These are phyloP conservation scores for Siniperca obscura DNA, from an alignment of 2,797 vertebrate species.

Conservation along the genomic window DNA sequence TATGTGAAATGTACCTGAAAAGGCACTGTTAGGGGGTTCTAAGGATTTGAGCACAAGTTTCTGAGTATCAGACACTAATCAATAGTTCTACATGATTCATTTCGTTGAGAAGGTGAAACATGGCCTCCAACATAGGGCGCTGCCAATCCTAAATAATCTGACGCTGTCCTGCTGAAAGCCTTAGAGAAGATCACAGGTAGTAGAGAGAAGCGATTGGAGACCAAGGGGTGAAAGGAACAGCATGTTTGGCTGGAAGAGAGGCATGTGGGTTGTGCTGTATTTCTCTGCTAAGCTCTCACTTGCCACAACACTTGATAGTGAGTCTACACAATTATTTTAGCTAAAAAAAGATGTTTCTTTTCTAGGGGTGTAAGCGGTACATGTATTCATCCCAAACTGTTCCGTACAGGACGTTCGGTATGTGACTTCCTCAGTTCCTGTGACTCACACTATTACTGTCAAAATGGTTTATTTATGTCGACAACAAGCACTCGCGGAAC, in stretches of 20 bases:
- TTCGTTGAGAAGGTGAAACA: slow-evolving; percentile 11
- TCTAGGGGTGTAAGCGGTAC: too few species aligned
- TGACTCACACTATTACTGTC: too few species aligned
- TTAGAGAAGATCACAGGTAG: slow-evolving; percentile 15
- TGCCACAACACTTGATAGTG: slow-evolving; percentile 18
- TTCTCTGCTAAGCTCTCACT: slow-evolving; percentile 25
- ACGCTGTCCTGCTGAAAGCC: slow-evolving; percentile 25
- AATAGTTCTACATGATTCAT: slow-evolving; percentile 1
- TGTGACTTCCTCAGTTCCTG: too few species aligned
- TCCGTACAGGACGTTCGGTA: too few species aligned
- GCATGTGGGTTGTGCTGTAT: slow-evolving; percentile 11
- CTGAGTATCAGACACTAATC: slow-evolving; percentile 10
- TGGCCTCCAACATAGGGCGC: neutral
- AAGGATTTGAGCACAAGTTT: neutral
- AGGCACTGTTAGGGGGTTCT: neutral
- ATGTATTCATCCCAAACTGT: too few species aligned
- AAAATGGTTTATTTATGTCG: too few species aligned
- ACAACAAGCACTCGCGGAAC: too few species aligned
- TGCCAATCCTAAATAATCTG: slow-evolving; percentile 28
- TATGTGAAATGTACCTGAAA: slow-evolving; percentile 18
- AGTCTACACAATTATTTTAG: slow-evolving; percentile 27
- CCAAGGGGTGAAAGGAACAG: slow-evolving; percentile 27
- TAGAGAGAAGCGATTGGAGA: slow-evolving; percentile 23
- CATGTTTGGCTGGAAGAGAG: slow-evolving; percentile 6
- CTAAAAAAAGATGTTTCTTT: neutral